phyloP scores from a whole-genome alignment of 1,140 invertebrate species.

The Lepidurus arcticus region DNA sequence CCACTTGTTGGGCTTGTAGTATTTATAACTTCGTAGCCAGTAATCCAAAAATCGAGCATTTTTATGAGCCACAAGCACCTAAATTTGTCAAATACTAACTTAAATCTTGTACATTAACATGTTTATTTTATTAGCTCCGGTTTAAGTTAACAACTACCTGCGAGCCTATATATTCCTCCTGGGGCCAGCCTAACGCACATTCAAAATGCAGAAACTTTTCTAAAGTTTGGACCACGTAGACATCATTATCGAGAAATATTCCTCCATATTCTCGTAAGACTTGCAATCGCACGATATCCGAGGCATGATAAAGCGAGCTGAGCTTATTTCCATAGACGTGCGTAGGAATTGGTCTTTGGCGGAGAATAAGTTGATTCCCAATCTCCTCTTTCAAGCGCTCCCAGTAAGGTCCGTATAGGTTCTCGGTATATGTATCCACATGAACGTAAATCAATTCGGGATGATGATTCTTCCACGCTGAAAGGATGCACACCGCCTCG shows the following conservation, averaged over 20 bases:
- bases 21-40: conserved; percentile 41
- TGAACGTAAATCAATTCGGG: conserved; percentile 40
- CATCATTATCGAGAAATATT: conserved; percentile 47
- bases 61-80: conserved; percentile 42
- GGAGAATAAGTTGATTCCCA: conserved; percentile 35
- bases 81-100: conserved; percentile 34
- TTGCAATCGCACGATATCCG: conserved; percentile 44
- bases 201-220: conserved; percentile 44
- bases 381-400: conserved; percentile 34
- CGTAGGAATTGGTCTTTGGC: conserved; percentile 36
- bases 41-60: conserved; percentile 41
- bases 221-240: conserved; percentile 43
- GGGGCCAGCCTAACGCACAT: conserved; percentile 45
- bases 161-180: conserved; percentile 40
- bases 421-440: conserved; percentile 33
- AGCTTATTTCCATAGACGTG: conserved; percentile 42
- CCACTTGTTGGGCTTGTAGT: conserved; percentile 40
- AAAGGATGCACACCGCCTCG: conserved; percentile 39
- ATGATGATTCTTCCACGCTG: conserved; percentile 40
- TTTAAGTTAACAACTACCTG: conserved; percentile 34
- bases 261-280: conserved; percentile 44
- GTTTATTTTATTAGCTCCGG: neutral
- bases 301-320: conserved; percentile 42
- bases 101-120: conserved; percentile 1
- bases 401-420: conserved; percentile 40